These are phyloP conservation scores for Collichthys lucidus DNA, from an alignment of 2,113 vertebrate genomes.

Conservation along the genomic window DNA sequence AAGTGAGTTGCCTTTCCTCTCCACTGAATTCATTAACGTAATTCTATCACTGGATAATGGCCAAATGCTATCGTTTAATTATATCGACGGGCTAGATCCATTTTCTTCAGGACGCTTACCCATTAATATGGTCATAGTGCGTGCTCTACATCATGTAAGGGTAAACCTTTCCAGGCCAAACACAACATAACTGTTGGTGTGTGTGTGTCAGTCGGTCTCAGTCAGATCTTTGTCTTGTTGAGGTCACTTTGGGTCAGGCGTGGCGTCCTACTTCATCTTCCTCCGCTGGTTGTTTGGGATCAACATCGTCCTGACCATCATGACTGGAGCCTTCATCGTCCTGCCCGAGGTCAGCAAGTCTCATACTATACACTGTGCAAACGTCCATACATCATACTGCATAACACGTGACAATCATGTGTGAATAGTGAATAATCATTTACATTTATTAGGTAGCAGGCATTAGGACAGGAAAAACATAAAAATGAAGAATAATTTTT, in stretches of 20 bases:
- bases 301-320: conserved; percentile 94
- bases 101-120: neutral
- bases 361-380: neutral
- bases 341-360: conserved; percentile 92
- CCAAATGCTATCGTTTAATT: neutral
- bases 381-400: neutral
- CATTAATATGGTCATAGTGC: too few species aligned
- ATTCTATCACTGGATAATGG: neutral
- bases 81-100: neutral
- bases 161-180: neutral
- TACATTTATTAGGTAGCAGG: too few species aligned
- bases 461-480: too few species aligned
- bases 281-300: conserved; percentile 97
- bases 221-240: conserved; percentile 24
- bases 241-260: conserved; percentile 99
- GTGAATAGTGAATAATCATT: neutral
- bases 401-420: neutral
- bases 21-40: neutral
- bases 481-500: too few species aligned
- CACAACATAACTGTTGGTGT: neutral
- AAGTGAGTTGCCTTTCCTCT: conserved; percentile 85
- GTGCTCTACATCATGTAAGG: neutral
- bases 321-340: conserved; percentile 97
- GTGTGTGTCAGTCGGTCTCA: neutral
- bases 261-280: conserved; percentile 99